Base-by-base conservation (phyloP, 2,113 vertebrate genomes). In the Myrmecobius fasciatus region DNA sequence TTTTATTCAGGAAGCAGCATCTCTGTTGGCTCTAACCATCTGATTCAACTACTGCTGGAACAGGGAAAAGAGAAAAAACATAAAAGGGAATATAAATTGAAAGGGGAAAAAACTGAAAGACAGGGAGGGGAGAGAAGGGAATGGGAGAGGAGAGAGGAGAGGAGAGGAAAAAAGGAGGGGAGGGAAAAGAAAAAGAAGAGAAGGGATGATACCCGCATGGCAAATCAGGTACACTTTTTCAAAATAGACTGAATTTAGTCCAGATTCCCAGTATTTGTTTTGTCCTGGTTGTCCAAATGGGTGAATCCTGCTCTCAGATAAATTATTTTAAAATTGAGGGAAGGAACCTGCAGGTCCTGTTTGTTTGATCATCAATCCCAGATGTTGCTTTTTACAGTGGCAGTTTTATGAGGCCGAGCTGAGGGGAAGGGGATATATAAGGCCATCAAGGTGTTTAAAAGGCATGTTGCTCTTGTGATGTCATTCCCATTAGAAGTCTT, bases 41-140 rank as follows among this genome's bases (percentile, higher is more conserved):
- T 93, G 46, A 92, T 88, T 83, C 95, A 93, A 94, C 0, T 91
- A 89, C 88, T 93, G 48, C 83, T 95, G 75, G 89, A 96, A 14
- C 75, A 89, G 25, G 7, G 25, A 2, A 91, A 96, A 26, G 49
- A 95, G 91, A 96, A 43, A 53, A 49, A 1, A 36, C 48, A 53
- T 2, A 11, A 47, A 53, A 53, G 89, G 88, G 91, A 91, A 91
- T 94, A 26, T 90, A 92, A 94, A 43, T 53, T 90, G 60, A 92
- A 95, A 56, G 52, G 91, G 92, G 26, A 36, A 75, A 22, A 43
- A n/a, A 43, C 4, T 43, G 17, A 43, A 43, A 43, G 36, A 7
- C 17, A n/a, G 4, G 20, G n/a, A 83, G 67, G n/a, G n/a, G n/a
- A n/a, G n/a, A n/a, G n/a, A n/a, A n/a, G n/a, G n/a, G n/a, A n/a